Percentiles rank a stretch among this genome's conserved stretches.
Conservation (phyloP, 2,797 vertebrate species). For the Gorsachius magnificus region DNA sequence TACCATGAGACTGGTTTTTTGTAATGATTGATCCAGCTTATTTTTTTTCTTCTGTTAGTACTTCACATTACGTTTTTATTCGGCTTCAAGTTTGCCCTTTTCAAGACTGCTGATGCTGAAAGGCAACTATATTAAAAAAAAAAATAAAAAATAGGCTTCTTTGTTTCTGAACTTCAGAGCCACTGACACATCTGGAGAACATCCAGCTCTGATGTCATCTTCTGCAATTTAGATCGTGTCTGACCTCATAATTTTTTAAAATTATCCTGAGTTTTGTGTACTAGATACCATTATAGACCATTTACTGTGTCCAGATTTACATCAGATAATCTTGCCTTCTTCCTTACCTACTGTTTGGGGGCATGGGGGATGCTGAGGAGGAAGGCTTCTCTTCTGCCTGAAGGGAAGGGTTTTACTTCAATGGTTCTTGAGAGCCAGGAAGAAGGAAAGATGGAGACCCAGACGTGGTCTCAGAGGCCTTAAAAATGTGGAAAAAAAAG, state of each 20-base stretch:
- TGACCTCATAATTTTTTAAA: background rate
- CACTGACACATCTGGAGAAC: background rate
- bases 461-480: conserved; percentile 7
- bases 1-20: background rate
- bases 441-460: background rate
- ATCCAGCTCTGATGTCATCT: background rate
- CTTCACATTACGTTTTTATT: background rate
- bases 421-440: background rate
- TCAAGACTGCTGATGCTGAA: background rate
- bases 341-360: background rate
- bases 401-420: background rate
- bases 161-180: background rate
- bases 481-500: background rate
- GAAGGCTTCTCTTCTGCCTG: background rate
- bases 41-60: background rate
- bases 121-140: background rate
- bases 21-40: background rate
- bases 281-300: background rate
- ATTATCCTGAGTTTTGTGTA: background rate
- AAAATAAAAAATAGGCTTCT: background rate
- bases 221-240: background rate
- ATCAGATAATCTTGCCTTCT: background rate
- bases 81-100: background rate
- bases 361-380: background rate
- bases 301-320: background rate